Evolutionary conservation across 2,888 invertebrate species (phyloP), one percentile per base, ranked within the genome.

Genomic region (Dicranocentrus wangi): DNA sequence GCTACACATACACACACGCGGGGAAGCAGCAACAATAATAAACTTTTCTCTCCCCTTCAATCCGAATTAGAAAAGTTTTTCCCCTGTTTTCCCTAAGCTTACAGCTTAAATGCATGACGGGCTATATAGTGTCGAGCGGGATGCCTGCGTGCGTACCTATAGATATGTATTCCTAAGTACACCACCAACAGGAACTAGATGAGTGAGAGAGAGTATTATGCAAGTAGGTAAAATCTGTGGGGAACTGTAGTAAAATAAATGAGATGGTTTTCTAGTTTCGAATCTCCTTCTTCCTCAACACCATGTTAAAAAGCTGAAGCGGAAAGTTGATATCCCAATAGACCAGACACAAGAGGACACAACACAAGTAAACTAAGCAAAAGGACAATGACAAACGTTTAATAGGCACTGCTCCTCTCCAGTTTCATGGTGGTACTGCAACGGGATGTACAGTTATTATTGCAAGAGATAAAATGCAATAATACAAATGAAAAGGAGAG

Each of bases 381-480:
- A n/a, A 43, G 47, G 76, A 76, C 76, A 76, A 58, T 76, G 76
- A 76, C 76, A 76, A 76, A 76, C 76, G 76, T 68, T 75, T 75
- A 81, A 70, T 81, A 72, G 51, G 58, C 55, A 58, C 69, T 42
- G 61, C 51, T 61, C 47, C 53, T 61, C 51, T 42, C 47, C 61
- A 13, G 23, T 61, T 63, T 72, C 72, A 32, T 32, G 5, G 47
- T 47, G 5, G 47, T 47, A 17, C 28, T 60, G 43, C 25, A 60
- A 60, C 47, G 60, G 23, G 25, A 55, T 70, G 70, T 70, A 17
- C 55, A 69, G 21, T 69, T 32, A 32, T 32, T 32, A 10, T 32
- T 47, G 47, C 47, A 17, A 25, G 21, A 17, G 32, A 23, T 10
- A 47, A 60, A 71, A 61, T 28, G 61, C 71, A 71, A 61, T 71